These are phyloP conservation scores for Agrilus biguttatus DNA, from an alignment of 2,888 invertebrate genomes.

Conservation along the genomic window DNA sequence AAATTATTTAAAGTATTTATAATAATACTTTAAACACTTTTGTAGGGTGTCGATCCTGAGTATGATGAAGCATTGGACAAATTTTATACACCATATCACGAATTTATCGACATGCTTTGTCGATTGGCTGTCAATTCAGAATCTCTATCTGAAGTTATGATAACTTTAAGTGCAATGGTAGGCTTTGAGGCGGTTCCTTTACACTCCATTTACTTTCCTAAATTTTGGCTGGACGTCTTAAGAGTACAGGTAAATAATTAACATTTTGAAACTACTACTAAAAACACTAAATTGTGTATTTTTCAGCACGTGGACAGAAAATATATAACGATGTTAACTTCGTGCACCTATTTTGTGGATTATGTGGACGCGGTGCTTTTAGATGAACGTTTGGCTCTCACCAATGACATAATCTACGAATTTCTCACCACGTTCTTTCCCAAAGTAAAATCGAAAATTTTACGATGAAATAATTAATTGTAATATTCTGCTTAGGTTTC, in stretches of 20 bases:
- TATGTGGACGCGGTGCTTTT: constrained; percentile 81
- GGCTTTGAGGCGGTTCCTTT: constrained; percentile 84
- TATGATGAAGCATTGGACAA: constrained; percentile 62
- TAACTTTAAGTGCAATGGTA: constrained; percentile 75
- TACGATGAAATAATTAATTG: background rate
- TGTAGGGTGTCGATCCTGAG: constrained; percentile 56
- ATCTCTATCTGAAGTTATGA: constrained; percentile 71
- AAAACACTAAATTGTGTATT: constrained; percentile 3
- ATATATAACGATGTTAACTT: constrained; percentile 66
- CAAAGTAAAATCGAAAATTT: constrained; percentile 43
- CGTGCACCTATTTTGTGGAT: constrained; percentile 72
- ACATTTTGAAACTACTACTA: background rate
- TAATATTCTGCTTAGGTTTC: constrained; percentile 32
- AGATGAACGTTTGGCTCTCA: constrained; percentile 75
- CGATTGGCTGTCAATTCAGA: constrained; percentile 80
- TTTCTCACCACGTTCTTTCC: constrained; percentile 83
- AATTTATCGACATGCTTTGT: constrained; percentile 74
- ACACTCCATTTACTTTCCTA: constrained; percentile 78
- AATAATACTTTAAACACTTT: constrained; percentile 5
- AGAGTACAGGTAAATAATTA: constrained; percentile 42
- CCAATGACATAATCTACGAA: constrained; percentile 70
- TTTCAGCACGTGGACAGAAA: constrained; percentile 61
- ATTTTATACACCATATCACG: constrained; percentile 79
- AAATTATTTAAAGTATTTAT: background rate
- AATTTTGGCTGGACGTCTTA: constrained; percentile 83